Evolutionary conservation across 2,797 vertebrate species (phyloP), one percentile per base, ranked within the genome.

Genomic region (Anolis apletophallus): DNA sequence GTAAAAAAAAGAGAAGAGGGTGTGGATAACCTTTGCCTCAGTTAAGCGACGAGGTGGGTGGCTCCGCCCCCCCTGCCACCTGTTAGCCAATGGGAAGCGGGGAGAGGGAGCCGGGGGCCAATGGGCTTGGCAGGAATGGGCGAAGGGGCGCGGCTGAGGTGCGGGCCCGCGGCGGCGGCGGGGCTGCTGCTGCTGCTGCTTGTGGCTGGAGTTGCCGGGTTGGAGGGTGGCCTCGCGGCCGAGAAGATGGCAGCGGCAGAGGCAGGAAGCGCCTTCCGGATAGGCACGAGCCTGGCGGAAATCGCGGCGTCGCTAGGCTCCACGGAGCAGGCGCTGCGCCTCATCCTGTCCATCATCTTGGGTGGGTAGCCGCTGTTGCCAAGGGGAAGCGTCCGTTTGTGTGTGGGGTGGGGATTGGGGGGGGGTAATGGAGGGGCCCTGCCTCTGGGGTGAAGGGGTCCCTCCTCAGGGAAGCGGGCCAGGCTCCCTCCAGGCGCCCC

Each of bases 311-410:
- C 97, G 89, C 94, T 99, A 94, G 98, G 98, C 93, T 97, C 98
- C 50, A 97, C 98, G 40, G 98, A 99, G 94, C 97, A 98, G 91
- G 98, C 98, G 87, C 96, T 99, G 93, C 97, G 98, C 75, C 97
- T 99, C 88, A 97, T 99, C 93, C 91, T 98, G 54, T 99, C 98
- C 64, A 97, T 99, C 91, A 96, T 99, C 92, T 95, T 98, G 93
- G 98, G 98, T 99, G 94, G 98, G 86, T 80, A 79, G 16, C 26
- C 29, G 4, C 57, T 21, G 97, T 96, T 12, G 50, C 55, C 59
- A n/a, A 32, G 55, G n/a, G 19, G 19, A 9, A 0, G 55, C 1
- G 59, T 17, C 10, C 57, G 54, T 29, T 10, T 17, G 7, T 3
- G 55, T 3, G 78, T 12, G 12, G 57, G 34, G 17, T 1, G 29